A percentile compares a stretch with the other conserved stretches of the same genome.
These are phyloP conservation scores for Emys orbicularis DNA, from an alignment of 2,797 vertebrate species.

Conservation along the genomic window DNA sequence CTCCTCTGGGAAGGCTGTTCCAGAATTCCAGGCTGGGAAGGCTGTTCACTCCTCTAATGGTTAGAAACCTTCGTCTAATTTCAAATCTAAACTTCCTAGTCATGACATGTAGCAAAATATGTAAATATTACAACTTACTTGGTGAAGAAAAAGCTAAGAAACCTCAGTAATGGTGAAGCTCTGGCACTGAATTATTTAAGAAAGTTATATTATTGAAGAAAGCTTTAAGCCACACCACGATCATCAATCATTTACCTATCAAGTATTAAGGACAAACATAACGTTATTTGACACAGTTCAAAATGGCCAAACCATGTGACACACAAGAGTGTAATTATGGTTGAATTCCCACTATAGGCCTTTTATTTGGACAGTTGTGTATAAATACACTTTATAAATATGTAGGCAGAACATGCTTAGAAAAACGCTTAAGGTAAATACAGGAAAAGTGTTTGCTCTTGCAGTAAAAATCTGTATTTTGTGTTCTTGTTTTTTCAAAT, in stretches of 20 bases:
- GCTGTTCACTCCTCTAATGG: too few relatives aligned
- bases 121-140: conserved; percentile 4
- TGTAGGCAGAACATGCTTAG: background rate
- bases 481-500: background rate
- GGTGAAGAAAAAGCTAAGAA: conserved; percentile 17
- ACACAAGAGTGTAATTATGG: background rate
- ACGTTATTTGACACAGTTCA: background rate
- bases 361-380: background rate
- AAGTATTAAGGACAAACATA: conserved; percentile 27
- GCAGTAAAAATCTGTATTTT: background rate
- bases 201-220: background rate
- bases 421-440: background rate
- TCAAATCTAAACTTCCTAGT: too few relatives aligned
- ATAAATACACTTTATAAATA: background rate
- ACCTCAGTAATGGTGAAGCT: conserved; percentile 10
- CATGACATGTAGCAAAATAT: background rate
- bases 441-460: conserved; percentile 13
- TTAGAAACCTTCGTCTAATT: too few relatives aligned
- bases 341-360: background rate
- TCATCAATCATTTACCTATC: conserved; percentile 6
- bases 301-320: background rate
- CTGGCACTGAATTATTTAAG: conserved; percentile 7
- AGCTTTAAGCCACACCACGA: background rate
- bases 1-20: too few relatives aligned
- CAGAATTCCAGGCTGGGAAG: too few relatives aligned